phyloP scores from a whole-genome alignment of 2,113 vertebrate species.

The Mugil cephalus region DNA sequence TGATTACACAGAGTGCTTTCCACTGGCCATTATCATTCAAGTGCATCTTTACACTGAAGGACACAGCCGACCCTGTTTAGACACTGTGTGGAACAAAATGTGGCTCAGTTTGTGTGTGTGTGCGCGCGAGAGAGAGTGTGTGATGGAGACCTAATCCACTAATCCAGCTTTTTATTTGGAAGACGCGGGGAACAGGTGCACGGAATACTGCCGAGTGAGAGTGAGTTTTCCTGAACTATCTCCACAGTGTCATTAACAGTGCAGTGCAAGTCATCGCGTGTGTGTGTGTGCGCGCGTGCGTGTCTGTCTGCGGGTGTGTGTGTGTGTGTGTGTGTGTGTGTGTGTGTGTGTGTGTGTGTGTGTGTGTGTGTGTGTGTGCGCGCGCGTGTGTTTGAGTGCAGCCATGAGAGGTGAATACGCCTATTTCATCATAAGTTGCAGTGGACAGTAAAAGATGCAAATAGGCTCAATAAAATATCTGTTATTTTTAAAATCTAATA shows the following conservation, averaged over 20 bases:
- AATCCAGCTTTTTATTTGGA: conserved; percentile 20
- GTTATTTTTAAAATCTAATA: conserved; percentile 70
- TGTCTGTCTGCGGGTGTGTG: too few species aligned
- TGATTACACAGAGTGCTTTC: conserved; percentile 76
- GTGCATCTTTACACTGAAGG: conserved; percentile 77
- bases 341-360: not conserved
- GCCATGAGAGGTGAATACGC: conserved; percentile 13
- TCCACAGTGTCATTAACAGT: conserved; percentile 40
- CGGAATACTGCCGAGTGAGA: conserved; percentile 3
- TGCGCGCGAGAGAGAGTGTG: conserved; percentile 20
- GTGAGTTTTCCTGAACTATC: conserved; percentile 26
- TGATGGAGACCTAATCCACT: conserved; percentile 20
- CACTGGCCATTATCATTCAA: conserved; percentile 78
- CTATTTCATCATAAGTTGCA: conserved; percentile 66
- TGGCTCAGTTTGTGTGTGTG: conserved; percentile 30
- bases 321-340: conserved; percentile 12
- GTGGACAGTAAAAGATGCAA: conserved; percentile 77
- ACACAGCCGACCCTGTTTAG: conserved; percentile 66
- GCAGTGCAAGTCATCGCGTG: not conserved
- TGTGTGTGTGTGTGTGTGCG: not conserved
- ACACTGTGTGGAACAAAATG: conserved; percentile 53
- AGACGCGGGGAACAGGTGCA: conserved; percentile 42
- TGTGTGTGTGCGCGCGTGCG: too few species aligned
- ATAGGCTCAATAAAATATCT: conserved; percentile 67
- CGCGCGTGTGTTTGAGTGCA: conserved; percentile 15